A percentile compares a stretch with the other conserved stretches of the same genome.
These are phyloP conservation scores for Lasioglossum albipes DNA, from an alignment of 1,140 invertebrate species.

Conservation along the genomic window DNA sequence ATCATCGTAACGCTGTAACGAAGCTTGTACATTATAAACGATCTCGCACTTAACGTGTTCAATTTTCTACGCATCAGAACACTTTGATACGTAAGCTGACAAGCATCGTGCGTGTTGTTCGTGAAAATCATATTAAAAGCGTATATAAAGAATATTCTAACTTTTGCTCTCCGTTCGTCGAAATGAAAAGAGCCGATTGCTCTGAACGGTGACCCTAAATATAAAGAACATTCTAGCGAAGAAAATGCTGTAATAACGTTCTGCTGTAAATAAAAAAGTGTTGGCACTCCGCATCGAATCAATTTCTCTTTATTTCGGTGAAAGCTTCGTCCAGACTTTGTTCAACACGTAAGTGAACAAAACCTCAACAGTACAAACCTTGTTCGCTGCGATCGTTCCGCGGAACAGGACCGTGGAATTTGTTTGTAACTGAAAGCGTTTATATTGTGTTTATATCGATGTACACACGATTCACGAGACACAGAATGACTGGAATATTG, in stretches of 20 bases:
- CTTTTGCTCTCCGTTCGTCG: no score
- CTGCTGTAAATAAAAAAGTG: constrained; percentile 67
- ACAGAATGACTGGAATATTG: constrained; percentile 21
- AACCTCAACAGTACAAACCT: constrained; percentile 36
- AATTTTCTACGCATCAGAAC: constrained; percentile 4
- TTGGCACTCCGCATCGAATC: constrained; percentile 48
- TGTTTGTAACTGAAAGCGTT: constrained; percentile 35
- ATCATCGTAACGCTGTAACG: constrained; percentile 32
- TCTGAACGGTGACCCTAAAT: not conserved
- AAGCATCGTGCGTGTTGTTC: no score
- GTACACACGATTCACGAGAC: constrained; percentile 7
- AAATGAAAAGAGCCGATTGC: no score
- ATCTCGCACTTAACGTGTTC: constrained; percentile 9
- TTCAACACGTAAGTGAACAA: constrained; percentile 26
- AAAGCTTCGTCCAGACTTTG: constrained; percentile 22
- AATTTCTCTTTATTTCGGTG: constrained; percentile 28
- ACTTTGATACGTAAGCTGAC: constrained; percentile 4
- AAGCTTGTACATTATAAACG: constrained; percentile 3
- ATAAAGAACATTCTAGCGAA: constrained; percentile 39
- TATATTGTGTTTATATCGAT: constrained; percentile 30
- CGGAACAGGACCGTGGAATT: constrained; percentile 53
- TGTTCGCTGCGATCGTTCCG: constrained; percentile 40
- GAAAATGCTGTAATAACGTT: constrained; percentile 41
- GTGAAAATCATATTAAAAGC: not conserved
- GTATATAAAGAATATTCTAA: constrained; percentile 41